These are phyloP conservation scores for Callithrix jacchus DNA, from an alignment of 2,113 vertebrate species.

Conservation along the genomic window DNA sequence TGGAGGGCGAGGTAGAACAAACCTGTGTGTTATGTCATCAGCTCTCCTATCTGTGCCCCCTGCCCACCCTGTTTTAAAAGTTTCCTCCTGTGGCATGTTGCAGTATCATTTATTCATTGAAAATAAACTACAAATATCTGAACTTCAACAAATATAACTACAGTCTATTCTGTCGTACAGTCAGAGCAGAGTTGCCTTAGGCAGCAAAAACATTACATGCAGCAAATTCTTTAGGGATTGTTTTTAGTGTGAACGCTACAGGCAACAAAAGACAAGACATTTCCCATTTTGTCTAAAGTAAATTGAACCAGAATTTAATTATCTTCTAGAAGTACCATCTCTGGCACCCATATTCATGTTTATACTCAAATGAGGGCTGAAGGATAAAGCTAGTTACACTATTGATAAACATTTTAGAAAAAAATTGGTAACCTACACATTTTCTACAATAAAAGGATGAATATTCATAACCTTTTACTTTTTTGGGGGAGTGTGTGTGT, in stretches of 20 bases:
- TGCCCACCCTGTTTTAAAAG: background rate
- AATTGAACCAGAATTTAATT: slow-evolving; percentile 66
- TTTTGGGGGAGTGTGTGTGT: background rate
- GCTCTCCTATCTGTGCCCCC: background rate
- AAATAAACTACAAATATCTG: slow-evolving; percentile 46
- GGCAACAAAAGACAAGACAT: slow-evolving; percentile 26
- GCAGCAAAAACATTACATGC: slow-evolving; percentile 55
- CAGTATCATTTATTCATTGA: slow-evolving; percentile 6
- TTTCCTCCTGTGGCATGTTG: background rate
- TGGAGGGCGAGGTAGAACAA: background rate
- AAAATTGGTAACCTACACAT: background rate
- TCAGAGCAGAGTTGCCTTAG: slow-evolving; percentile 35
- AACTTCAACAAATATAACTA: slow-evolving; percentile 26
- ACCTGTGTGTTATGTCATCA: background rate
- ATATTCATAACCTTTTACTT: background rate
- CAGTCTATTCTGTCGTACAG: background rate
- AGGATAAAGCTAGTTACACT: background rate
- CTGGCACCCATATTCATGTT: background rate
- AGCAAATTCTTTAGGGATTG: slow-evolving; percentile 66
- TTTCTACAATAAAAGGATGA: background rate
- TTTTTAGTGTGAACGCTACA: slow-evolving; percentile 59
- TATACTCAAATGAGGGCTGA: background rate
- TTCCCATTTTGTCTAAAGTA: slow-evolving; percentile 65
- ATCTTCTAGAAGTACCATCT: background rate
- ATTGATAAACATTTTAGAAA: slow-evolving; percentile 48